Percentiles rank a stretch among this genome's conserved stretches.
These are phyloP conservation scores for Gisinianus flammeolus DNA, from an alignment of 2,888 invertebrate species.

Conservation along the genomic window DNA sequence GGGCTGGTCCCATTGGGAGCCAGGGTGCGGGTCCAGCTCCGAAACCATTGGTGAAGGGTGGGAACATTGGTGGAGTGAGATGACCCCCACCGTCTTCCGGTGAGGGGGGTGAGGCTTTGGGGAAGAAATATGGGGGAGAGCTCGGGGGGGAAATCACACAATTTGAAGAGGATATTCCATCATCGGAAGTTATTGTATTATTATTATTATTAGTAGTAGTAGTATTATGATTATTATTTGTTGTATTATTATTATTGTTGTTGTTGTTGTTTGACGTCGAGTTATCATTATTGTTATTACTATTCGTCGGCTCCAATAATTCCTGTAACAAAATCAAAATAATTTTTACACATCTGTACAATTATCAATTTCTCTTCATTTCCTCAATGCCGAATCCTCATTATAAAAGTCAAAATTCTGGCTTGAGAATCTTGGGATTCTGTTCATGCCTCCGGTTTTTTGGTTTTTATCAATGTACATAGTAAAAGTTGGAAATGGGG, in stretches of 20 bases:
- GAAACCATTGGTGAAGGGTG: slow-evolving; percentile 39
- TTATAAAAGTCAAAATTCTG: no score
- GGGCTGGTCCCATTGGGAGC: slow-evolving; percentile 51
- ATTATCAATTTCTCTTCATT: no score
- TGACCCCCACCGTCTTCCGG: slow-evolving; percentile 33
- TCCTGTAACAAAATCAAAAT: no score
- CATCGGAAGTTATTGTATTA: slow-evolving; percentile 35
- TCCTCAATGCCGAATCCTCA: no score
- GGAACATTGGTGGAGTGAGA: slow-evolving; percentile 37
- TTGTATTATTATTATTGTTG: neutral
- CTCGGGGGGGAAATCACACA: slow-evolving; percentile 33
- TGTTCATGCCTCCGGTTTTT: no score
- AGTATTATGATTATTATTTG: neutral
- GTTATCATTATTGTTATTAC: neutral
- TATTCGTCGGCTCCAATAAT: slow-evolving; percentile 12
- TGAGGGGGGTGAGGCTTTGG: slow-evolving; percentile 37
- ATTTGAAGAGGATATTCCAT: slow-evolving; percentile 38
- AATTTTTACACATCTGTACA: no score
- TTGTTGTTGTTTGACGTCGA: no score
- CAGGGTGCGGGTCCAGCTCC: slow-evolving; percentile 42
- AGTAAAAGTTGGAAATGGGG: no score
- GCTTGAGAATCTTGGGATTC: no score
- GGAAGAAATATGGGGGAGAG: slow-evolving; percentile 38
- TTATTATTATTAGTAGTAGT: neutral
- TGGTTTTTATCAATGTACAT: no score